A percentile compares a stretch with the other conserved stretches of the same genome.
These are phyloP conservation scores for Tetraneura akinire DNA, from an alignment of 1,140 invertebrate genomes.

Conservation along the genomic window DNA sequence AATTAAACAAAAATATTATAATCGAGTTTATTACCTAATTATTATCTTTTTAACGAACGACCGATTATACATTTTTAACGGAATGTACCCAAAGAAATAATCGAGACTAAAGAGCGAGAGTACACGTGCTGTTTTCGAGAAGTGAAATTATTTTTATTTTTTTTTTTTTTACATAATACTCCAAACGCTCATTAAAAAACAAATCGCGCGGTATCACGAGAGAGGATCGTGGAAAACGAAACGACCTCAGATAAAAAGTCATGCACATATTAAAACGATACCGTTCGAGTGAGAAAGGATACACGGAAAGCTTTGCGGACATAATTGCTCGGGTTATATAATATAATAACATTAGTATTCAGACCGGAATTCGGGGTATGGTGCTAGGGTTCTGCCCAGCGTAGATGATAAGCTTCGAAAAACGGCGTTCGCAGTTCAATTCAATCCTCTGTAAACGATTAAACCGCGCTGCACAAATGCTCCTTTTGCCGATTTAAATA, in stretches of 20 bases:
- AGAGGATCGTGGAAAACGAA: neutral
- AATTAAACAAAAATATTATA: no score
- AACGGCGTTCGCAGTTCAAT: constrained; percentile 13
- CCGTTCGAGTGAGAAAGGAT: neutral
- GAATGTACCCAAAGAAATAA: neutral
- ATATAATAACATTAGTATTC: constrained; percentile 35
- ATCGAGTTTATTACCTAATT: no score
- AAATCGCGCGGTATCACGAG: neutral
- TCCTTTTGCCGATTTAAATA: neutral
- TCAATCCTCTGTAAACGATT: constrained; percentile 33
- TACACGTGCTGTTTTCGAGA: neutral
- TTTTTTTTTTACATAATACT: no score
- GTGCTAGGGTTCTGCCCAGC: neutral
- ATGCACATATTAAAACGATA: constrained; percentile 17
- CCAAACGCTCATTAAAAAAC: neutral
- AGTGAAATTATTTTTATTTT: neutral
- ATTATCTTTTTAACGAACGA: no score
- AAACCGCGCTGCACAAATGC: neutral
- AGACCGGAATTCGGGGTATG: constrained; percentile 23
- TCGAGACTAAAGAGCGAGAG: neutral
- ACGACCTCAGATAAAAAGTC: constrained; percentile 41
- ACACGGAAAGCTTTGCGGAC: constrained; percentile 8
- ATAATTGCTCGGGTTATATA: constrained; percentile 9
- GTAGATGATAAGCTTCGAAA: constrained; percentile 12
- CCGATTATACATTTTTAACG: no score